phyloP scores from a whole-genome alignment of 1,140 invertebrate genomes.

The Cotesia glomerata region DNA sequence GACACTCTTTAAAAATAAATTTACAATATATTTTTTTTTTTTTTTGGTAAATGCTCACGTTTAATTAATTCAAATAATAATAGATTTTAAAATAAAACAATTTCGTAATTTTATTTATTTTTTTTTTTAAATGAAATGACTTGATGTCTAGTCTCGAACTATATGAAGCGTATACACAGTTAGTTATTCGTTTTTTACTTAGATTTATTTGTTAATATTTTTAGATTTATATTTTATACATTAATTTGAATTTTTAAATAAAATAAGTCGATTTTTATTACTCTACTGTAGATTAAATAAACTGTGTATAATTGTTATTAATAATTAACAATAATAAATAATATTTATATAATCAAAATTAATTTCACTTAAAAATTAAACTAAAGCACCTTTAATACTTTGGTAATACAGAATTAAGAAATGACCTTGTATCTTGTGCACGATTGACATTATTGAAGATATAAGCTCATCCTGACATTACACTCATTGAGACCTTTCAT shows the following conservation, averaged over 20 bases:
- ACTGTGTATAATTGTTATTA: too few species aligned
- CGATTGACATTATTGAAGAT: too few species aligned
- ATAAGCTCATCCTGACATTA: too few species aligned
- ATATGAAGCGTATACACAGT: slow-evolving; percentile 15
- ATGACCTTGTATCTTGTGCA: too few species aligned
- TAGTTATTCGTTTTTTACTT: slow-evolving; percentile 3
- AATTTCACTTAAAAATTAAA: too few species aligned
- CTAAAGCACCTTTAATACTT: too few species aligned
- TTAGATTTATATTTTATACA: background rate
- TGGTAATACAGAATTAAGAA: too few species aligned
- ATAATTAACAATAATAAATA: too few species aligned
- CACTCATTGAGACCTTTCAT: too few species aligned
- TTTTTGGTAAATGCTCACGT: slow-evolving; percentile 1
- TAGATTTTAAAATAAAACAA: background rate
- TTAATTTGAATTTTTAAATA: background rate
- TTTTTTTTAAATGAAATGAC: background rate
- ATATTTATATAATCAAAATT: too few species aligned
- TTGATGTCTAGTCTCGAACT: background rate
- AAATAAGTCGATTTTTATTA: too few species aligned
- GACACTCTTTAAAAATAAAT: background rate
- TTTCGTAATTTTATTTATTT: background rate
- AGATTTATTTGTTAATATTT: background rate
- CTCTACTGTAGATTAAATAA: too few species aligned
- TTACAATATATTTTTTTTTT: background rate
- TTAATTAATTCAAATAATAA: background rate